Evolutionary conservation across 92 coral and sea anemone genomes (phyloP), one percentile per base, ranked within the genome.

Genomic region (Paramuricea clavata): DNA sequence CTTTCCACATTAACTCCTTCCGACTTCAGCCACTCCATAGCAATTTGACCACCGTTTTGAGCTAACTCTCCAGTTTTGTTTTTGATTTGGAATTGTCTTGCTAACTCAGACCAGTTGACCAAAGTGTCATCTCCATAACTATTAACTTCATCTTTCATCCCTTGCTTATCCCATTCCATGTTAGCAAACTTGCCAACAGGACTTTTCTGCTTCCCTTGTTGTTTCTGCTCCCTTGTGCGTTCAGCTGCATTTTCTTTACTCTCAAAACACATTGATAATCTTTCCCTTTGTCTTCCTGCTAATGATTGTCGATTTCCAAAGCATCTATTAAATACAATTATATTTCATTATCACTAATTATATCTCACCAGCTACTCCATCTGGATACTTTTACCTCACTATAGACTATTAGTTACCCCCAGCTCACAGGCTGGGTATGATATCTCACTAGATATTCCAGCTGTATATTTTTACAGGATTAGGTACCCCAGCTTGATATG

Each of bases 261-360:
- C 12, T 82, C 86, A 68, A 62, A 82, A 6, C 50, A 35, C 35
- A 68, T 12, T 31, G 81, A 82, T 21, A 82, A 30, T 16, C 67
- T 41, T 10, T 82, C 81, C 27, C 86, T 50, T 82, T 82, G 86
- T 28, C 86, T 65, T n/a, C 60, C 81, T 31, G 78, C 78, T 26
- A 54, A 69, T 39, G 86, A 82, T 49, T 62, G 86, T 44, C 86
- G 7, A 44, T 69, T 43, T 16, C 86, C 81, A 36, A 82, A 54
- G 31, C 86, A 82, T 52, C 72, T 84, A 74, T 5, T 3, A 16
- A 5, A 16, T 19, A 57, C 5, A 57, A 19, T 19, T 57, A 5
- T 57, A 57, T 57, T 39, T 39, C 44, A 39, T 39, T 39, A 39
- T 39, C 10, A 39, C 44, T 39, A 4, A 39, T 39, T 4, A 39